These are phyloP conservation scores for Dicrurus megarhynchus DNA, from an alignment of 2,113 vertebrate genomes.

Conservation along the genomic window DNA sequence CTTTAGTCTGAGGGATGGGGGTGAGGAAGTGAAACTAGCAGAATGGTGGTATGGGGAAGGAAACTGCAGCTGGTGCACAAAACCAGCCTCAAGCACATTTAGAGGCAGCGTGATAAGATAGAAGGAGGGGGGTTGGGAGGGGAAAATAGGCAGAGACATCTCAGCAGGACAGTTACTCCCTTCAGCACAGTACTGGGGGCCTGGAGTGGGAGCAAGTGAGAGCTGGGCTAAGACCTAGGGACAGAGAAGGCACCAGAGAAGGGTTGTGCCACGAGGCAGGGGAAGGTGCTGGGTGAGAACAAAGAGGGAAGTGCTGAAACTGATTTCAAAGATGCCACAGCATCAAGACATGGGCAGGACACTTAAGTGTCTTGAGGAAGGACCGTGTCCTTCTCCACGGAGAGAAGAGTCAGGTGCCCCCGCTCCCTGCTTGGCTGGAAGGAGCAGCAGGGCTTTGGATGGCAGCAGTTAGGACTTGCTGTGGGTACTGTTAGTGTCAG, in stretches of 20 bases:
- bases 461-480: neutral
- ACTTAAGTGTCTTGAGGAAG: neutral
- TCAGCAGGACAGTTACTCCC: neutral
- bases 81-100: neutral
- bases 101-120: neutral
- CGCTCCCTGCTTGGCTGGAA: neutral
- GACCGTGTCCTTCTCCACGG: neutral
- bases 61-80: neutral
- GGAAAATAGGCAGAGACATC: neutral
- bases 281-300: neutral
- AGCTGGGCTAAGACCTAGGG: neutral
- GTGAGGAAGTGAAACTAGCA: neutral
- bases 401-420: neutral
- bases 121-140: neutral
- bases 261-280: neutral
- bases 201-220: rapidly evolving
- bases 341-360: neutral
- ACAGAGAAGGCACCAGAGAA: neutral
- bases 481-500: neutral
- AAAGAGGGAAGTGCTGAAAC: neutral
- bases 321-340: neutral
- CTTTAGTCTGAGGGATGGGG: neutral
- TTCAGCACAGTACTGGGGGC: neutral
- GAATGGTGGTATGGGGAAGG: neutral
- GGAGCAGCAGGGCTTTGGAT: neutral